Evolutionary conservation across 2,888 invertebrate genomes (phyloP).

Genomic region (Cerastis leucographa): DNA sequence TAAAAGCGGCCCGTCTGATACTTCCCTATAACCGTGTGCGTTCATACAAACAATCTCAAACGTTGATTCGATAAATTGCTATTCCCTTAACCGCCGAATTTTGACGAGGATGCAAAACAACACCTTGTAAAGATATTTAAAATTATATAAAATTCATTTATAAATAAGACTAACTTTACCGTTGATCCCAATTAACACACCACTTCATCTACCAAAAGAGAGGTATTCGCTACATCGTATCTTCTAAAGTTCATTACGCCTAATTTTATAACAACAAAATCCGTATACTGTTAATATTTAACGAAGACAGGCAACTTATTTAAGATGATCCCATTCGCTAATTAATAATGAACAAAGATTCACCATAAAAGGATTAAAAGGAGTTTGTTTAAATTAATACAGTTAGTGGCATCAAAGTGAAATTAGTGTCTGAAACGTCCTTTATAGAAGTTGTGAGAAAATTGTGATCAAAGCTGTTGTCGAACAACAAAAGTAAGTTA

Average conservation of each 20-base stretch:
- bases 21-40: too few species aligned
- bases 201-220: conserved; percentile 3
- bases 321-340: conserved; percentile 51
- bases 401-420: conserved; percentile 55
- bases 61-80: too few species aligned
- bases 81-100: too few species aligned
- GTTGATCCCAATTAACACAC: not conserved
- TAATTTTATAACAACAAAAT: conserved; percentile 23
- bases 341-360: conserved; percentile 57
- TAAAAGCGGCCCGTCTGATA: too few species aligned
- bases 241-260: conserved; percentile 26
- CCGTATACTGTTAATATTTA: conserved; percentile 21
- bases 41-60: too few species aligned
- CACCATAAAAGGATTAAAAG: conserved; percentile 52
- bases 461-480: conserved; percentile 36
- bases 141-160: not conserved
- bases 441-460: conserved; percentile 39
- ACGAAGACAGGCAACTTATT: conserved; percentile 33
- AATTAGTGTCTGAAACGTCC: conserved; percentile 42
- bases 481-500: conserved; percentile 24
- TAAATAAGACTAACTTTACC: not conserved
- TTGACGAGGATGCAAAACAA: too few species aligned
- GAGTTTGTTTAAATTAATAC: conserved; percentile 57
- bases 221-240: not conserved
- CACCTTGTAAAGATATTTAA: not conserved